A percentile compares a stretch with the other conserved stretches of the same genome.
Evolutionary conservation across 2,797 vertebrate genomes (phyloP).

Genomic region (Forpus xanthops): DNA sequence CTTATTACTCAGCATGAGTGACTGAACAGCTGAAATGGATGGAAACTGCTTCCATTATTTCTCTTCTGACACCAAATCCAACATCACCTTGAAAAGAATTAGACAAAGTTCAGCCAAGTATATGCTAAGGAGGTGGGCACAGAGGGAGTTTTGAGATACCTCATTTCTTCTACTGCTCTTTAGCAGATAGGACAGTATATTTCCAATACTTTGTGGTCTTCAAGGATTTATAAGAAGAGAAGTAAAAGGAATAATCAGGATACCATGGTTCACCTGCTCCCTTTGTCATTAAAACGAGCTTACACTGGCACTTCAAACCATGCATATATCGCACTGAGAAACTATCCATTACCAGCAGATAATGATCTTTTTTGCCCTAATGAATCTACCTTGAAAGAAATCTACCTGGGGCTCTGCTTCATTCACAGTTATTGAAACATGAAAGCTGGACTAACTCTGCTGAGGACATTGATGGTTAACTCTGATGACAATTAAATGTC

Average conservation of each 20-base stretch:
- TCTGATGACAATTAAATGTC: neutral
- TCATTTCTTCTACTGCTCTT: neutral
- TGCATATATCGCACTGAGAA: neutral
- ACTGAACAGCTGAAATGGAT: neutral
- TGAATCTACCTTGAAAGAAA: slow-evolving; percentile 16
- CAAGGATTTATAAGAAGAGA: neutral
- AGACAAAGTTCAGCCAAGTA: neutral
- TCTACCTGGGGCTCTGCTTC: neutral
- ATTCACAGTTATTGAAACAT: slow-evolving; percentile 31
- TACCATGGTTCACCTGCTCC: neutral
- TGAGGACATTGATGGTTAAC: neutral
- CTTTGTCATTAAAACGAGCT: neutral
- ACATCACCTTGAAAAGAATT: neutral
- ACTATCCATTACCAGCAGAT: neutral
- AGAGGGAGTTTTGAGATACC: neutral
- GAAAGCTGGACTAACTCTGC: neutral
- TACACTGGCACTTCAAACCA: neutral
- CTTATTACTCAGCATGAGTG: neutral
- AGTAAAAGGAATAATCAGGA: neutral
- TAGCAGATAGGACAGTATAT: neutral
- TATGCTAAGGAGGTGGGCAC: neutral
- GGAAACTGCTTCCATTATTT: neutral
- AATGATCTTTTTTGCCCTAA: slow-evolving; percentile 13
- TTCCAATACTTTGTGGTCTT: neutral
- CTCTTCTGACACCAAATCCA: neutral